Evolutionary conservation across 1,140 invertebrate species (phyloP).

Genomic region (Apis dorsata): DNA sequence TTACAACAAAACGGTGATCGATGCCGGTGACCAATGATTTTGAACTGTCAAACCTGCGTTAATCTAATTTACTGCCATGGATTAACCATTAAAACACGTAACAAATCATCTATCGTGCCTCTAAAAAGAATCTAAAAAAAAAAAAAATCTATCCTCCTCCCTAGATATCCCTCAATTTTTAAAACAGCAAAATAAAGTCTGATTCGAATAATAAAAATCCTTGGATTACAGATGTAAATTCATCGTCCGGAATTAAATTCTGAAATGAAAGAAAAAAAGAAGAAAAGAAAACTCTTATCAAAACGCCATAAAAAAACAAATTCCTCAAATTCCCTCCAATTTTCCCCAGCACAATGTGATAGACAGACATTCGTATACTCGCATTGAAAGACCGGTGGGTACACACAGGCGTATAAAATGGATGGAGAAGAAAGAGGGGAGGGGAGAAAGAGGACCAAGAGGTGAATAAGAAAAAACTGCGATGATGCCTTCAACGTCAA

Average conservation of each 20-base stretch:
- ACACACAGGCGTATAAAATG: too few species aligned
- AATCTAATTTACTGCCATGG: slow-evolving; percentile 22
- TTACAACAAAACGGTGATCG: neutral
- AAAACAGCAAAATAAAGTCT: too few species aligned
- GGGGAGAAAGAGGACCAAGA: neutral
- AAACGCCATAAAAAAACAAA: neutral
- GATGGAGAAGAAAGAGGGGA: neutral
- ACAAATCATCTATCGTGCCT: too few species aligned
- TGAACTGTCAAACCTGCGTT: slow-evolving; percentile 22
- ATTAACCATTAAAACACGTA: slow-evolving; percentile 13
- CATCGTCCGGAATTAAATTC: too few species aligned
- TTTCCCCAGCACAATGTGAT: too few species aligned
- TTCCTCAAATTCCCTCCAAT: too few species aligned
- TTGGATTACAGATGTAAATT: too few species aligned
- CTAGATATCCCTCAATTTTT: too few species aligned
- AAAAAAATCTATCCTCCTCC: too few species aligned
- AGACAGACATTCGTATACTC: neutral
- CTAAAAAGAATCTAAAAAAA: too few species aligned
- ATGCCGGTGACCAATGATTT: slow-evolving; percentile 30
- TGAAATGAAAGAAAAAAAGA: too few species aligned
- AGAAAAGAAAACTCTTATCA: neutral
- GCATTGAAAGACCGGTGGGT: neutral
- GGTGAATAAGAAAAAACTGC: neutral
- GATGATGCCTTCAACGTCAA: slow-evolving; percentile 63
- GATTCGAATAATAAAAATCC: too few species aligned